Evolutionary conservation across 2,797 vertebrate genomes (phyloP).

Genomic region (Trichosurus vulpecula): DNA sequence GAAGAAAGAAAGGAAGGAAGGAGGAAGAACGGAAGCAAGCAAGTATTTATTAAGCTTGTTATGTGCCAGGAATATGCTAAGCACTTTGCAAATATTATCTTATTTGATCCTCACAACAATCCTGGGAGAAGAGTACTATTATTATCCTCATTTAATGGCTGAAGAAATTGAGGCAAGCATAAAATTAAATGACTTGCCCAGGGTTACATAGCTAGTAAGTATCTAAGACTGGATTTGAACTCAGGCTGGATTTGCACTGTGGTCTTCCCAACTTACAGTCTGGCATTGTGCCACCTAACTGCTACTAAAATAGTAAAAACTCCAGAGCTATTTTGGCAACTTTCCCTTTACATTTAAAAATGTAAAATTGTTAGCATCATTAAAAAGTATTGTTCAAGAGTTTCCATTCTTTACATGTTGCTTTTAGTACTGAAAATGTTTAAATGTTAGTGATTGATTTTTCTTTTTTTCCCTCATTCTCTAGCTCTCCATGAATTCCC

Average conservation of each 20-base stretch:
- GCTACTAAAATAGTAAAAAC: not conserved
- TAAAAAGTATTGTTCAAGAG: not conserved
- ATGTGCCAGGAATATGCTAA: not conserved
- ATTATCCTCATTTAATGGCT: not conserved
- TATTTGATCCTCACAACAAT: not conserved
- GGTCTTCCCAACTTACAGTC: not conserved
- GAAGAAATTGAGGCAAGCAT: not conserved
- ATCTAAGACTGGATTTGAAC: not conserved
- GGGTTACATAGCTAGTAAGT: not conserved
- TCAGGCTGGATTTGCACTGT: not conserved
- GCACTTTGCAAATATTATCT: not conserved
- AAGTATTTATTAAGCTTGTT: not conserved
- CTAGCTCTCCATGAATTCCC: constrained; percentile 97
- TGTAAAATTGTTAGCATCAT: not conserved
- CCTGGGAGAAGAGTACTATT: not conserved
- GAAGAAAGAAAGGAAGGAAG: too few species aligned
- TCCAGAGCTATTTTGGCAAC: not conserved
- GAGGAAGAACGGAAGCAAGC: not conserved
- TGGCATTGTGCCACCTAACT: not conserved
- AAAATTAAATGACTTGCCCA: not conserved
- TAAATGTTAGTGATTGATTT: constrained; percentile 44
- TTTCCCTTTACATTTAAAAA: not conserved
- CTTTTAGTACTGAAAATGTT: not conserved
- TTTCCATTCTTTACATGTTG: not conserved
- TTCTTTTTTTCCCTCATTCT: constrained; percentile 75